Conservation (phyloP, 2,113 vertebrate species). For the Muntiacus muntjak region DNA sequence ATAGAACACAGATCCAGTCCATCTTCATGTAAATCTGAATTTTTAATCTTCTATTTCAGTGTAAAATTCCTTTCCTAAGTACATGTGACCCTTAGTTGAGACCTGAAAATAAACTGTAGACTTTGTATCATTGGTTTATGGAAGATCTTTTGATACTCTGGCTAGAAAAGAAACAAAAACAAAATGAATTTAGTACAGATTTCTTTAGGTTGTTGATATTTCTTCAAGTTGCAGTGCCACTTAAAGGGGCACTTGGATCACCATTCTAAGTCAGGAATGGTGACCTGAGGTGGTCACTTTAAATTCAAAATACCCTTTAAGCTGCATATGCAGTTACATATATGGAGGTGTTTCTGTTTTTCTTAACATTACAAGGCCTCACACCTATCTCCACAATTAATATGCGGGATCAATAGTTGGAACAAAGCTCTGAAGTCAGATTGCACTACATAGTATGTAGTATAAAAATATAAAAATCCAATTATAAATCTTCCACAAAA, state of each 20-base stretch:
- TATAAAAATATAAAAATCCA: background rate
- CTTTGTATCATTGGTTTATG: background rate
- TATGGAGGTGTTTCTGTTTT: background rate
- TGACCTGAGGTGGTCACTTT: background rate
- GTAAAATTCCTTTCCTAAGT: background rate
- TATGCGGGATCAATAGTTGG: background rate
- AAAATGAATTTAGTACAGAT: background rate
- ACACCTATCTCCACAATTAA: background rate
- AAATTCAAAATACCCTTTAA: background rate
- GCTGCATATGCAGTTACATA: background rate
- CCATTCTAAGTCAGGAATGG: background rate
- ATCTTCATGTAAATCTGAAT: background rate
- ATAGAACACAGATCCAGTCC: background rate
- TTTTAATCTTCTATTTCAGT: background rate
- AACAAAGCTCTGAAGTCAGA: background rate
- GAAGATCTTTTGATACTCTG: background rate
- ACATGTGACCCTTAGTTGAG: background rate
- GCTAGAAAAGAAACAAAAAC: background rate
- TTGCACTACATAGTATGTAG: background rate
- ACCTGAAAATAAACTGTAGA: background rate
- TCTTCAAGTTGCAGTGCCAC: background rate
- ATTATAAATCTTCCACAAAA: background rate
- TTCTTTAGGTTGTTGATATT: background rate
- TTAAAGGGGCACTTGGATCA: background rate
- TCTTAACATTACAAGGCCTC: background rate